Conservation (phyloP, 2,888 invertebrate genomes). For the Drosophila nigricruria region DNA sequence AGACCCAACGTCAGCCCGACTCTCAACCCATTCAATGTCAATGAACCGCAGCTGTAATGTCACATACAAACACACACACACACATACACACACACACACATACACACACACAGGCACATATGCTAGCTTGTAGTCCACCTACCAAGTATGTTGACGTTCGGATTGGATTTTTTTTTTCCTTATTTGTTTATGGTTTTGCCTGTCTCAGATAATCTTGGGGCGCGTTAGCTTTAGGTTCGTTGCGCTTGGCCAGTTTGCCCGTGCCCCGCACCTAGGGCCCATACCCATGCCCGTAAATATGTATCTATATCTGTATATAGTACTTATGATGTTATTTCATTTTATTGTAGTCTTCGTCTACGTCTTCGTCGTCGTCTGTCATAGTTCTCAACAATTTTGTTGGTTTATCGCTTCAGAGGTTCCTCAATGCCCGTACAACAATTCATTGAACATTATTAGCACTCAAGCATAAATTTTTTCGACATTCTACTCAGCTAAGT, state of each 20-base stretch:
- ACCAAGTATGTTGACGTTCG: slow-evolving; percentile 45
- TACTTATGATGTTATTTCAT: slow-evolving; percentile 72
- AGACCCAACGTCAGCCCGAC: slow-evolving; percentile 23
- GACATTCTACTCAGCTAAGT: slow-evolving; percentile 52
- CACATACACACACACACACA: slow-evolving; percentile 16
- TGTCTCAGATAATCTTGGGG: slow-evolving; percentile 77
- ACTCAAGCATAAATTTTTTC: slow-evolving; percentile 74
- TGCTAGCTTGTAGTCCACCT: slow-evolving; percentile 30
- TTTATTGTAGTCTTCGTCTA: slow-evolving; percentile 62
- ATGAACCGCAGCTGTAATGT: slow-evolving; percentile 70
- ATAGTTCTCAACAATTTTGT: slow-evolving; percentile 58
- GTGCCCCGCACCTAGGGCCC: slow-evolving; percentile 15
- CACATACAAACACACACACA: slow-evolving; percentile 16
- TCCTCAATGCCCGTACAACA: slow-evolving; percentile 53
- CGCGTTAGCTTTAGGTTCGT: slow-evolving; percentile 78
- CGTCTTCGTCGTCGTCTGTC: slow-evolving; percentile 47
- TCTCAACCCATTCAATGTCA: slow-evolving; percentile 75
- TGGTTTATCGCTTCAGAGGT: slow-evolving; percentile 70
- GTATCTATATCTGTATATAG: slow-evolving; percentile 37
- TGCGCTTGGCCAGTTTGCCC: slow-evolving; percentile 71
- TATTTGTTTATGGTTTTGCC: slow-evolving; percentile 77
- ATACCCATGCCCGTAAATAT: slow-evolving; percentile 9
- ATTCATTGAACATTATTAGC: slow-evolving; percentile 79
- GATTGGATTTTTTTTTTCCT: slow-evolving; percentile 70
- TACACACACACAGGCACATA: slow-evolving; percentile 7